These are phyloP conservation scores for Trichechus manatus DNA, from an alignment of 2,113 vertebrate species.

Conservation along the genomic window DNA sequence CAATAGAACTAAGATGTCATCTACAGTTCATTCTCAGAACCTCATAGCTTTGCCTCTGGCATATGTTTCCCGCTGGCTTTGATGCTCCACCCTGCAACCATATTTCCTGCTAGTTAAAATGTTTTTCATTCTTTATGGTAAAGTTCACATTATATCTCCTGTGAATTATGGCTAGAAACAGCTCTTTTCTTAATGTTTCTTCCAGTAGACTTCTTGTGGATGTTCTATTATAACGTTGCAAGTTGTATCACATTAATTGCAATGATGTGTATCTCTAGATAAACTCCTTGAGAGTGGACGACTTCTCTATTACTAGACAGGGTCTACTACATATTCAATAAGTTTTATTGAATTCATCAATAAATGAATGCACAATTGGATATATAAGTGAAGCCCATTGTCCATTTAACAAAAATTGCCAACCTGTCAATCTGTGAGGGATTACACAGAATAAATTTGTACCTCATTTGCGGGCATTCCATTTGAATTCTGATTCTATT, in stretches of 20 bases:
- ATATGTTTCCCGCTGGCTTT: not conserved
- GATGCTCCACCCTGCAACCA: not conserved
- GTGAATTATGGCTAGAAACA: not conserved
- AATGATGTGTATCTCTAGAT: conserved; percentile 15
- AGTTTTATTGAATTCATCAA: not conserved
- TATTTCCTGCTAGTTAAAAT: not conserved
- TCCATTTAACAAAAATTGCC: not conserved
- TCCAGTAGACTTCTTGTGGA: not conserved
- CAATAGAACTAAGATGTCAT: not conserved
- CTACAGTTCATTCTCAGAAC: not conserved
- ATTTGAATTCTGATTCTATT: conserved; percentile 1
- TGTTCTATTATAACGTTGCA: not conserved
- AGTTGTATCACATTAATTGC: not conserved
- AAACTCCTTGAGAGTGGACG: not conserved
- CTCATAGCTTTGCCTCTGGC: not conserved
- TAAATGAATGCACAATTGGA: not conserved
- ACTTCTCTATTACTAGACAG: not conserved
- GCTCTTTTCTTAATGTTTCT: not conserved
- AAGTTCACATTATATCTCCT: not conserved
- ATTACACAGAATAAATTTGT: not conserved
- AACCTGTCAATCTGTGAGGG: not conserved
- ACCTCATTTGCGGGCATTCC: conserved; percentile 37
- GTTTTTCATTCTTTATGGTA: not conserved
- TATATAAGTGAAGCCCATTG: conserved; percentile 8
- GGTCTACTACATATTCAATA: not conserved